Evolutionary conservation across 2,888 invertebrate species (phyloP).

Genomic region (Ectobius pallidus): DNA sequence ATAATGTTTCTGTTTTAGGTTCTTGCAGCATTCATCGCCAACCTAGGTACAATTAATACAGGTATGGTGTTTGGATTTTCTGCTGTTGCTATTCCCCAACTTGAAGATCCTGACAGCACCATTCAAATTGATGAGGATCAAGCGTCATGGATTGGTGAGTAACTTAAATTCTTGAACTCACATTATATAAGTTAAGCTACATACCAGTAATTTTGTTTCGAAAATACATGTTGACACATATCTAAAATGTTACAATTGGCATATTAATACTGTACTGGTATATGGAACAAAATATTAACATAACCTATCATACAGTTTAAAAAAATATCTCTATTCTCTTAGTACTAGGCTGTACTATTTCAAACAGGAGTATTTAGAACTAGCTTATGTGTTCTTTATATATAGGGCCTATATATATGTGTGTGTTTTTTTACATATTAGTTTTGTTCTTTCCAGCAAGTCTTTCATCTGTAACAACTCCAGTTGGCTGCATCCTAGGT

Average conservation of each 20-base stretch:
- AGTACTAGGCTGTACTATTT: too few relatives aligned
- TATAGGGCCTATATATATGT: too few relatives aligned
- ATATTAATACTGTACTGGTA: too few relatives aligned
- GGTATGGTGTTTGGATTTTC: constrained; percentile 74
- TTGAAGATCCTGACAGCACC: constrained; percentile 58
- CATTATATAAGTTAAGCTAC: neutral
- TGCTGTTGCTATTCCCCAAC: constrained; percentile 68
- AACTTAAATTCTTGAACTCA: neutral
- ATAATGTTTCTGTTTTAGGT: constrained; percentile 56
- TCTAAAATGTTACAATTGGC: too few relatives aligned
- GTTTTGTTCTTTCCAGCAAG: constrained; percentile 70
- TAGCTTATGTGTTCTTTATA: too few relatives aligned
- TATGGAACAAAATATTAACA: too few relatives aligned
- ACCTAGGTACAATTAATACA: constrained; percentile 71
- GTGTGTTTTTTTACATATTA: too few relatives aligned
- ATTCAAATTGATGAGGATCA: constrained; percentile 62
- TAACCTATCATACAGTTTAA: too few relatives aligned
- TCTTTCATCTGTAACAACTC: constrained; percentile 62
- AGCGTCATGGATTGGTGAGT: constrained; percentile 72
- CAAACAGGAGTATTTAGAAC: too few relatives aligned
- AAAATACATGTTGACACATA: neutral
- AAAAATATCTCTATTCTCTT: too few relatives aligned
- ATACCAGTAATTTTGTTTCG: too few relatives aligned
- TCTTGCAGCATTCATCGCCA: constrained; percentile 67
- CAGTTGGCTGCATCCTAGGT: constrained; percentile 71